Conservation (phyloP, 2,888 invertebrate species). For the Macrophya annulata region DNA sequence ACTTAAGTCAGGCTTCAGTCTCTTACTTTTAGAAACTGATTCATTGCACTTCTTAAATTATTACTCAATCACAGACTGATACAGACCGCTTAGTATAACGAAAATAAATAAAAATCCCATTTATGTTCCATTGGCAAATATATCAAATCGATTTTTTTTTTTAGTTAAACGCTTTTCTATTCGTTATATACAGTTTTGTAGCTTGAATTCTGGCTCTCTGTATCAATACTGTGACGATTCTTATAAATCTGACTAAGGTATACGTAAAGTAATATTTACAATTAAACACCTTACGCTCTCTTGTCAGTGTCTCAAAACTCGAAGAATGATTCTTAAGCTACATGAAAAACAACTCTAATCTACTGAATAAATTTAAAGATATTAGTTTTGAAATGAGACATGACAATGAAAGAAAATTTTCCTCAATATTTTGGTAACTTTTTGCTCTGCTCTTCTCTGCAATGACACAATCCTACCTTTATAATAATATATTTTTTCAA, state of each 20-base stretch:
- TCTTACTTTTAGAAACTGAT: slow-evolving; percentile 33
- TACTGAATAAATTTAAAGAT: background rate
- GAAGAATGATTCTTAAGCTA: background rate
- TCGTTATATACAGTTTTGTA: background rate
- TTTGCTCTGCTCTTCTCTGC: background rate
- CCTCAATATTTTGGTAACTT: slow-evolving; percentile 21
- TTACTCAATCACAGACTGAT: background rate
- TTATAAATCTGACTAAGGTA: background rate
- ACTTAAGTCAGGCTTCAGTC: slow-evolving; percentile 16
- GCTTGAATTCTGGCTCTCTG: background rate
- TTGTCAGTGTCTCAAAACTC: background rate
- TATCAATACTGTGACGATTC: slow-evolving; percentile 2
- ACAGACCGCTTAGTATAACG: slow-evolving; percentile 1
- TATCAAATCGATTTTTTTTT: background rate
- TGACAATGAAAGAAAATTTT: background rate
- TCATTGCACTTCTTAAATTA: slow-evolving; percentile 32
- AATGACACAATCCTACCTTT: slow-evolving; percentile 2
- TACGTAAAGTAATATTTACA: slow-evolving; percentile 8
- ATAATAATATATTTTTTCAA: background rate
- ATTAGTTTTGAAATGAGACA: background rate
- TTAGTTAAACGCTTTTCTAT: background rate
- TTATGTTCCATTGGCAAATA: background rate
- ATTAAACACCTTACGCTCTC: background rate
- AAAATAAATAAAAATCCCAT: background rate
- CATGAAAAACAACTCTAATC: background rate